Evolutionary conservation across 2,113 vertebrate species (phyloP).

Genomic region (Girardinichthys multiradiatus): DNA sequence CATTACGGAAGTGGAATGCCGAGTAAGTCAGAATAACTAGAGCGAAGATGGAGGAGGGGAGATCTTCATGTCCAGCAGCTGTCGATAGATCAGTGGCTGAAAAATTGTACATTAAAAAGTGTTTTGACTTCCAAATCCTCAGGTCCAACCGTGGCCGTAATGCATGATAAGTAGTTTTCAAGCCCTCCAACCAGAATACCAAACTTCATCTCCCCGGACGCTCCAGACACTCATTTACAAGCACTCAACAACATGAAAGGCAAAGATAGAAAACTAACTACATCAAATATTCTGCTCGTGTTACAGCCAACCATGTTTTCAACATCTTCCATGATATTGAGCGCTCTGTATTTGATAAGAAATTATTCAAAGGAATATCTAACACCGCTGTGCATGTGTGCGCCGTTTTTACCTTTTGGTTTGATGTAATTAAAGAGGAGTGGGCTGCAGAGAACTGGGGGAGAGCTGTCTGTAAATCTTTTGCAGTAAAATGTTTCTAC

Average conservation of each 20-base stretch:
- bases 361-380: conserved; percentile 67
- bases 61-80: conserved; percentile 73
- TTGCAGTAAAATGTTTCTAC: conserved; percentile 2
- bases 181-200: conserved; percentile 77
- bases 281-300: conserved; percentile 76
- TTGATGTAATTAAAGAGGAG: conserved; percentile 54
- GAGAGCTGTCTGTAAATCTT: background rate
- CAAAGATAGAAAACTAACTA: conserved; percentile 71
- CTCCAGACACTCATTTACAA: conserved; percentile 78
- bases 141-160: conserved; percentile 76
- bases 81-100: conserved; percentile 80
- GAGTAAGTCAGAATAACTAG: conserved; percentile 64
- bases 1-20: conserved; percentile 67
- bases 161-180: conserved; percentile 81
- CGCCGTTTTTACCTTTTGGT: conserved; percentile 42
- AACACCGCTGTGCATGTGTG: conserved; percentile 29
- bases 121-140: conserved; percentile 82
- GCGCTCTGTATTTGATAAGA: conserved; percentile 61
- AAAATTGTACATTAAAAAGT: conserved; percentile 79
- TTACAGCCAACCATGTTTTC: conserved; percentile 72
- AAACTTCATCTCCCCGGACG: conserved; percentile 72
- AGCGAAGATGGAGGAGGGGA: conserved; percentile 28
- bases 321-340: conserved; percentile 67
- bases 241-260: conserved; percentile 81
- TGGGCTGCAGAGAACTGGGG: conserved; percentile 3